phyloP scores from a whole-genome alignment of 2,888 invertebrate genomes.

The Biston betularia region DNA sequence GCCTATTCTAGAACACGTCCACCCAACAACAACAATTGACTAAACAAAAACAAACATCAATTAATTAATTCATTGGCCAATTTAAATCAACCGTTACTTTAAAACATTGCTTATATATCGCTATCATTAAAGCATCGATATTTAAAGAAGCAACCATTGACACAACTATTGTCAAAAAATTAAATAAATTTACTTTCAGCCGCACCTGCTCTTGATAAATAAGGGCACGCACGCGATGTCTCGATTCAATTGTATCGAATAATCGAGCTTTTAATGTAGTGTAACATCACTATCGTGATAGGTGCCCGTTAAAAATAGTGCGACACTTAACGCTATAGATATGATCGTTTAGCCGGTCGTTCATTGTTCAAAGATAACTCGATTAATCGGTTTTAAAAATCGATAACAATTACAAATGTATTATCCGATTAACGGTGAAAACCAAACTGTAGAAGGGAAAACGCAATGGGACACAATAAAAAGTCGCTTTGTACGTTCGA shows the following conservation, averaged over 20 bases:
- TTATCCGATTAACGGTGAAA: not conserved
- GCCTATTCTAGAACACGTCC: too few relatives aligned
- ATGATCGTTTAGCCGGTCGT: conserved; percentile 50
- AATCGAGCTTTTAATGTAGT: conserved; percentile 65
- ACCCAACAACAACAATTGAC: too few relatives aligned
- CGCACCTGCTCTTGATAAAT: conserved; percentile 64
- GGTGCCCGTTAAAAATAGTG: conserved; percentile 55
- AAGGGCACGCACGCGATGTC: conserved; percentile 63
- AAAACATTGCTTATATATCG: conserved; percentile 35
- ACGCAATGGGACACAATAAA: conserved; percentile 48
- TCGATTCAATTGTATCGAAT: conserved; percentile 74
- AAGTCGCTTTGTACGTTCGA: conserved; percentile 70
- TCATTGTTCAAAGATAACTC: conserved; percentile 32
- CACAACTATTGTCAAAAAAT: conserved; percentile 46
- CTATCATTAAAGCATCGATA: conserved; percentile 44
- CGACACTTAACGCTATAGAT: conserved; percentile 60
- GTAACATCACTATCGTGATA: conserved; percentile 67
- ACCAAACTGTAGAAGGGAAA: conserved; percentile 5
- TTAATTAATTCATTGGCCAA: not conserved
- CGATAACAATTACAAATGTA: conserved; percentile 9
- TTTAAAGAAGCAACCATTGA: conserved; percentile 42
- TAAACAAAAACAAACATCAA: too few relatives aligned
- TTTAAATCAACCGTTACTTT: conserved; percentile 26
- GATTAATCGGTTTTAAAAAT: conserved; percentile 39
- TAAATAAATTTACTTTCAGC: conserved; percentile 44